These are phyloP conservation scores for Poeciliopsis prolifica DNA, from an alignment of 2,113 vertebrate genomes.

Conservation along the genomic window DNA sequence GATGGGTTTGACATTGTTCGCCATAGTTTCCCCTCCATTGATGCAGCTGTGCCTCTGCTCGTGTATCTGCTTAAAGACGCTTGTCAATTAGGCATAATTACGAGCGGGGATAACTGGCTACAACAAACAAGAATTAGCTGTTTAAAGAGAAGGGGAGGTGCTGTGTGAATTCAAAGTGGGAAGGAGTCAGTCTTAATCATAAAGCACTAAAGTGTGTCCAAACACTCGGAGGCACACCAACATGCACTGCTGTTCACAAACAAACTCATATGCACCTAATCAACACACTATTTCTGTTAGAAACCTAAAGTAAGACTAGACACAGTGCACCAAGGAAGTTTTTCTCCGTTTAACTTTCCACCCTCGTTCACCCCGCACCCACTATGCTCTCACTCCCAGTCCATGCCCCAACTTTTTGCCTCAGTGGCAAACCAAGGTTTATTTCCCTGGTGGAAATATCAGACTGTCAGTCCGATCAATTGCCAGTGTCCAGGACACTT, in stretches of 20 bases:
- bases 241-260: constrained; percentile 13
- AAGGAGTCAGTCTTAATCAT: constrained; percentile 41
- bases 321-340: constrained; percentile 27
- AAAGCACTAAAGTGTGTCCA: constrained; percentile 21
- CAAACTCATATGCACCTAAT: constrained; percentile 27
- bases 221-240: constrained; percentile 12
- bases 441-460: constrained; percentile 85
- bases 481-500: constrained; percentile 81
- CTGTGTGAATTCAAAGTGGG: constrained; percentile 50
- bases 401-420: constrained; percentile 42
- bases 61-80: constrained; percentile 53
- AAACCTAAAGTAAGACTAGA: constrained; percentile 34
- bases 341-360: constrained; percentile 39
- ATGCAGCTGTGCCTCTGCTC: constrained; percentile 25
- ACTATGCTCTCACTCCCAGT: constrained; percentile 38
- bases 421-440: constrained; percentile 72
- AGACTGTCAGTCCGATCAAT: constrained; percentile 86
- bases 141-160: constrained; percentile 53
- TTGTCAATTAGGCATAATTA: constrained; percentile 62
- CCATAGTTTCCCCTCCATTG: constrained; percentile 39
- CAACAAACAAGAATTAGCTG: constrained; percentile 34
- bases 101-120: constrained; percentile 33
- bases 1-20: constrained; percentile 59
- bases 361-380: constrained; percentile 32
- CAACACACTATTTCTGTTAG: constrained; percentile 23